Percentiles rank a stretch among this genome's conserved stretches.
Conservation (phyloP, 2,113 vertebrate genomes). For the Callionymus lyra region DNA sequence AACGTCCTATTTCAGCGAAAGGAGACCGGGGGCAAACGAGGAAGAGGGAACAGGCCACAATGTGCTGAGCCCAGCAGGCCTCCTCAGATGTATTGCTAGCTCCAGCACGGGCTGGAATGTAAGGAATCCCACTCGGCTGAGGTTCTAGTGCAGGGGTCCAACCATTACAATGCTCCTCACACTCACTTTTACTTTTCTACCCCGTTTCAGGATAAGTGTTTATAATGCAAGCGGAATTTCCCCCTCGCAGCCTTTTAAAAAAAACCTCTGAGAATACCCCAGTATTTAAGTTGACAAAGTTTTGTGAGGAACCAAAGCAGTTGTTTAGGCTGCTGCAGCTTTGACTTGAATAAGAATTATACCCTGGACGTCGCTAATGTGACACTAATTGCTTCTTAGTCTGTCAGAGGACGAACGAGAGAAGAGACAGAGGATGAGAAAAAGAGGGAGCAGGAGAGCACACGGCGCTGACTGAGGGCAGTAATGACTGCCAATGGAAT, state of each 20-base stretch:
- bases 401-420: constrained; percentile 58
- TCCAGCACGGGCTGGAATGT: constrained; percentile 61
- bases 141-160: constrained; percentile 56
- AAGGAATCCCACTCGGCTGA: constrained; percentile 59
- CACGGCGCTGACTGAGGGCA: constrained; percentile 55
- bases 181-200: constrained; percentile 34
- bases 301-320: neutral
- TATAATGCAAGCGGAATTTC: constrained; percentile 33
- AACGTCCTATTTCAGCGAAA: constrained; percentile 27
- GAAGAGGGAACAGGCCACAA: constrained; percentile 38
- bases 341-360: constrained; percentile 39
- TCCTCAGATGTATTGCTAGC: constrained; percentile 61
- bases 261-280: no score
- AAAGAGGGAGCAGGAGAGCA: constrained; percentile 35
- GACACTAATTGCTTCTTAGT: constrained; percentile 71
- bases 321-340: constrained; percentile 10
- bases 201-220: constrained; percentile 32
- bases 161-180: constrained; percentile 49
- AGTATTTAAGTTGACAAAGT: constrained; percentile 13
- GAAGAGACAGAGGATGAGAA: constrained; percentile 53
- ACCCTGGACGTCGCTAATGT: constrained; percentile 67
- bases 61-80: constrained; percentile 52
- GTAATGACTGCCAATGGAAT: constrained; percentile 69
- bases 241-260: constrained; percentile 18
- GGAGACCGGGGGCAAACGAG: constrained; percentile 12